Evolutionary conservation across 2,113 vertebrate genomes (phyloP).

Genomic region (Phyllopteryx taeniolatus): DNA sequence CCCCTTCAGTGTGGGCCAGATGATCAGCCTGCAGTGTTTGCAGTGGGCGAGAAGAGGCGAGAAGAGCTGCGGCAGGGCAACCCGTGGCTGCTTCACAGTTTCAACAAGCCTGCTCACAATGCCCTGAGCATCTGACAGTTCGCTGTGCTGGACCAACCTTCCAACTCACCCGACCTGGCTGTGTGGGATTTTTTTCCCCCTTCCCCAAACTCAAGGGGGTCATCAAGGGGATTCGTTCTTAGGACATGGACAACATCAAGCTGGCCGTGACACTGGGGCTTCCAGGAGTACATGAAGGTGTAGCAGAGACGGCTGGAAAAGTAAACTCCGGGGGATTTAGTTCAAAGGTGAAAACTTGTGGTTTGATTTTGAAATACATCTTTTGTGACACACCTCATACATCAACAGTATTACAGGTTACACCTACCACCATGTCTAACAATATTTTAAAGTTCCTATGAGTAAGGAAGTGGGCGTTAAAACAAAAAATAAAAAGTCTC

Average conservation of each 20-base stretch:
- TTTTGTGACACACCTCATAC: no score
- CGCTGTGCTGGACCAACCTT: neutral
- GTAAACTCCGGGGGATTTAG: neutral
- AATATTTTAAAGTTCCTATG: no score
- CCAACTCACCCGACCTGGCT: neutral
- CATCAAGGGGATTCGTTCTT: neutral
- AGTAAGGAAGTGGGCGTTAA: no score
- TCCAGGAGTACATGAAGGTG: neutral
- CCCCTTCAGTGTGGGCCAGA: neutral
- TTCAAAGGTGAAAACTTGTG: neutral
- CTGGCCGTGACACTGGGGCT: neutral
- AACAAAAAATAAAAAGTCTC: no score
- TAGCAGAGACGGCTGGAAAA: neutral
- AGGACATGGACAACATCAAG: neutral
- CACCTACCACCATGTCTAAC: no score
- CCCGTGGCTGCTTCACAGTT: neutral
- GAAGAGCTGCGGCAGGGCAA: neutral
- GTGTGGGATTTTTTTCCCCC: neutral
- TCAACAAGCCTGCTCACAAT: neutral
- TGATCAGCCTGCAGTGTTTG: neutral
- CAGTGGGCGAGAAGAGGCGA: neutral
- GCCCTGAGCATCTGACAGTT: neutral
- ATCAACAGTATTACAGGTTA: no score
- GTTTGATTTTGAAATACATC: neutral
- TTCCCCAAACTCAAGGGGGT: neutral